These are phyloP conservation scores for Yoshiicerus persimilis DNA, from an alignment of 1,140 invertebrate species.

Conservation along the genomic window DNA sequence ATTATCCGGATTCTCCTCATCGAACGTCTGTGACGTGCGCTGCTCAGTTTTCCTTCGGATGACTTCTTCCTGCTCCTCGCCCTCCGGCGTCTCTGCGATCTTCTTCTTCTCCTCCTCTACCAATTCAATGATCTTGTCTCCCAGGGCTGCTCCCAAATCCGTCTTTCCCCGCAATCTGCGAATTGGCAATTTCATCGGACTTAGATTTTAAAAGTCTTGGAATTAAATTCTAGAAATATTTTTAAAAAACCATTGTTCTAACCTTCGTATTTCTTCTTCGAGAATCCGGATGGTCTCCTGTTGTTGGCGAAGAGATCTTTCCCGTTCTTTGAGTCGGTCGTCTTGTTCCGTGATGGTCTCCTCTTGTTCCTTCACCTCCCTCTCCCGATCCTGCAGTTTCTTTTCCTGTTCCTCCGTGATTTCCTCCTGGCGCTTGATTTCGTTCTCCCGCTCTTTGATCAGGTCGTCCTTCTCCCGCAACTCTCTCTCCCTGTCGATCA, in stretches of 20 bases:
- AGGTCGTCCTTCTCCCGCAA: neutral
- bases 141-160: neutral
- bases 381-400: neutral
- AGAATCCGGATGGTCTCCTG: neutral
- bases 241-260: neutral
- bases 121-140: neutral
- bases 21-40: neutral
- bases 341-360: neutral
- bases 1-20: neutral
- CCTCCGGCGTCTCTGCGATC: neutral
- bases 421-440: neutral
- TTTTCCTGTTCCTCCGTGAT: neutral
- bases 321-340: neutral
- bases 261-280: neutral
- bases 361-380: neutral
- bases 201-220: neutral
- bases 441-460: neutral
- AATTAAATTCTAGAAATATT: no score
- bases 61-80: neutral
- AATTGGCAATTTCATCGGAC: neutral
- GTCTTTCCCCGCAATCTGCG: neutral
- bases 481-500: neutral
- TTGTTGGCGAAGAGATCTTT: neutral
- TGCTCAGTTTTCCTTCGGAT: neutral
- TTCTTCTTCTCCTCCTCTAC: neutral